phyloP scores from a whole-genome alignment of 2,888 invertebrate species.

The Candidula unifasciata region DNA sequence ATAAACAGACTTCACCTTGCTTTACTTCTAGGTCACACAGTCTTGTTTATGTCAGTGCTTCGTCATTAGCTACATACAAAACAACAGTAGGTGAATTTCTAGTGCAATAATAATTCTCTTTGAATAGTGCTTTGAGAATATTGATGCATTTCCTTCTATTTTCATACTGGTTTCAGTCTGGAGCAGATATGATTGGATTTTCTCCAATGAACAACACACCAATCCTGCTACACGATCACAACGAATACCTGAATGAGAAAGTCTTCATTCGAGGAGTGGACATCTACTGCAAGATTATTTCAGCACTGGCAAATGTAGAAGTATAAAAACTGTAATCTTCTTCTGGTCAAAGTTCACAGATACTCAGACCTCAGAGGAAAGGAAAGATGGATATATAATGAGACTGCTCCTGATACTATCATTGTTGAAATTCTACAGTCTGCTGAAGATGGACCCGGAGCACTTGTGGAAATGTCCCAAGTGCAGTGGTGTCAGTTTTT shows the following conservation, averaged over 20 bases:
- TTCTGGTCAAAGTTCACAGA: too few species aligned
- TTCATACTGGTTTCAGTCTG: constrained; percentile 79
- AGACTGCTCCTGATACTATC: too few species aligned
- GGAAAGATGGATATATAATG: too few species aligned
- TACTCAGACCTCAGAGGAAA: too few species aligned
- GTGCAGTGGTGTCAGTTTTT: too few species aligned
- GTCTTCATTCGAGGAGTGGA: constrained; percentile 89
- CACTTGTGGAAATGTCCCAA: too few species aligned
- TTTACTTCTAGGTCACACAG: too few species aligned
- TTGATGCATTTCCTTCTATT: background rate
- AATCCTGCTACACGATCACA: constrained; percentile 91
- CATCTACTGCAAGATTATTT: constrained; percentile 83
- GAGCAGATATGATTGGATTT: constrained; percentile 91
- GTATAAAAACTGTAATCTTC: background rate
- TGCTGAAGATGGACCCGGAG: too few species aligned
- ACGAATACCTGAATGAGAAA: constrained; percentile 89
- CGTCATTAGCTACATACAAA: too few species aligned
- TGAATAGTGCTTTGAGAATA: constrained; percentile 55
- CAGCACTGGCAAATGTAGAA: constrained; percentile 62
- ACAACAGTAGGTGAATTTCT: background rate
- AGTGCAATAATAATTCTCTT: background rate
- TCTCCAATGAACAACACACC: constrained; percentile 92
- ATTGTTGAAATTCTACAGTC: too few species aligned
- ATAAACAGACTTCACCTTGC: too few species aligned
- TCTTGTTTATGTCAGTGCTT: too few species aligned